Conservation (phyloP, 2,888 invertebrate species). For the Strigamia maritima region DNA sequence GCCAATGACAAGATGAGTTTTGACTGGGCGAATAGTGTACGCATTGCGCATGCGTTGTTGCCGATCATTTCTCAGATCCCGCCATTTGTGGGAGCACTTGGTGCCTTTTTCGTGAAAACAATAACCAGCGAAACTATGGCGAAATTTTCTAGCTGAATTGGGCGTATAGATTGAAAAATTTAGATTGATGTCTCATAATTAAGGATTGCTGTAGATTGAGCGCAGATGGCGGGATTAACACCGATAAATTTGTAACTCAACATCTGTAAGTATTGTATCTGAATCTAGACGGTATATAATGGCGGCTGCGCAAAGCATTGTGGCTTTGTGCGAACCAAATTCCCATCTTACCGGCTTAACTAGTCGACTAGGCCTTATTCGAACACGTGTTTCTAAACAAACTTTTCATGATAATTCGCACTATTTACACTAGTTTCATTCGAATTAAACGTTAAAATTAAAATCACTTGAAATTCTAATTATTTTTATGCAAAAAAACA, state of each 20-base stretch:
- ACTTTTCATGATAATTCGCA: neutral
- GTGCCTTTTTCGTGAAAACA: neutral
- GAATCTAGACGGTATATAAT: neutral
- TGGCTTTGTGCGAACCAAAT: neutral
- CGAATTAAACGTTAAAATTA: neutral
- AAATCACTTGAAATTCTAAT: too few relatives aligned
- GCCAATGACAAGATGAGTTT: constrained; percentile 27
- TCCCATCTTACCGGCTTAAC: constrained; percentile 4
- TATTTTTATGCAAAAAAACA: too few relatives aligned
- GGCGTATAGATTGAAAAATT: constrained; percentile 42
- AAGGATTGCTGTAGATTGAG: constrained; percentile 47
- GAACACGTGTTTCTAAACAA: neutral
- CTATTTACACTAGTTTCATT: neutral
- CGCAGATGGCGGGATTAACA: constrained; percentile 47
- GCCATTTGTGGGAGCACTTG: constrained; percentile 34
- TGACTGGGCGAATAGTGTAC: neutral
- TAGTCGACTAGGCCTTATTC: constrained; percentile 8
- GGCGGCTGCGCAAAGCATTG: constrained; percentile 37
- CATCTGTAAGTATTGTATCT: constrained; percentile 38
- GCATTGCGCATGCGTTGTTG: constrained; percentile 12
- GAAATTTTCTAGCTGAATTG: neutral
- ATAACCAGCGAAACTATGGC: constrained; percentile 37
- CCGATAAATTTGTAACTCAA: constrained; percentile 45
- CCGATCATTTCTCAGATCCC: neutral
- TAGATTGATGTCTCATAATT: constrained; percentile 42